Evolutionary conservation across 2,113 vertebrate genomes (phyloP), one percentile per base, ranked within the genome.

Genomic region (Echinops telfairi): DNA sequence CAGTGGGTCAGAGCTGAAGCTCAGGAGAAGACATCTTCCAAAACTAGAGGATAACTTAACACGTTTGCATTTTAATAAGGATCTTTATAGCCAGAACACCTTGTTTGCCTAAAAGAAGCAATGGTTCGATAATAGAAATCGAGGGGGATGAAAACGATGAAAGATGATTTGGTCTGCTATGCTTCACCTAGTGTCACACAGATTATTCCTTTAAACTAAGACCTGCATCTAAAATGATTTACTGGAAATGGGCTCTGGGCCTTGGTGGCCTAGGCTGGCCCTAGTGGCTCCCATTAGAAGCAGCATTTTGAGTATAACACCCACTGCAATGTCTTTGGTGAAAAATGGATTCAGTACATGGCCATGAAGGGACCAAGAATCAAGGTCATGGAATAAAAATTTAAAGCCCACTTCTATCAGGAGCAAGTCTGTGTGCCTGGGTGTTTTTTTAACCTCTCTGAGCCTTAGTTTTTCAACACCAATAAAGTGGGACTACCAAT

Each of bases 21-120:
- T 57, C 90, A 23, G 83, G 76, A 53, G 78, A 81, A 78, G 95
- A 90, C 90, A 97, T 90, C 96, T 93, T 94, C 95, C 96, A 95
- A 94, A 84, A 88, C 94, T 92, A 86, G 79, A 95, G 93, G 90
- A 96, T 88, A 92, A 88, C 93, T 71, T 71, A 33, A 68, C 3
- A 27, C 17, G 3, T 71, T 91, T 77, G 17, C 25, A 68, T 57
- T 73, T 94, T 20, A 70, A 0, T 91, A 64, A 9, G 16, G 23
- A 87, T 31, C 40, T 20, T 78, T 23, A 90, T 71, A 19, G 12
- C 70, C 53, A 78, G 53, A 58, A 84, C 15, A 43, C 73, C 33
- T 91, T 31, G 57, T 7, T 77, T 80, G 1, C 25, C 36, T 93
- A 82, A 73, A 75, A 23, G 62, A 76, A 75, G 47, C 3, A 88